These are phyloP conservation scores for Drosophila lacertosa DNA, from an alignment of 1,140 invertebrate genomes.

Conservation along the genomic window DNA sequence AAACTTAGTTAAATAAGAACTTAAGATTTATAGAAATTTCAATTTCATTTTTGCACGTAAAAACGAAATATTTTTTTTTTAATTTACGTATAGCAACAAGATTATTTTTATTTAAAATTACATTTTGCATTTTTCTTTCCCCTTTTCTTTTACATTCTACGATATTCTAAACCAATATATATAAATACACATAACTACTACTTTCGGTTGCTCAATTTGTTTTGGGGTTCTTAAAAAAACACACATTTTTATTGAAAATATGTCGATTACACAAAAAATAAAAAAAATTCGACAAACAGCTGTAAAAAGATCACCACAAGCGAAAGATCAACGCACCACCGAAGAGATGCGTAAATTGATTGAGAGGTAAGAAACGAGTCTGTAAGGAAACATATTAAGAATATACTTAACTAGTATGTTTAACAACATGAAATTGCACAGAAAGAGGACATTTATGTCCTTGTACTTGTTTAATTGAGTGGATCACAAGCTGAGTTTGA, in stretches of 20 bases:
- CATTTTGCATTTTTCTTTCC: constrained; percentile 72
- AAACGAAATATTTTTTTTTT: neutral
- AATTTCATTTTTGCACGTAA: constrained; percentile 24
- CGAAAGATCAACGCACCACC: constrained; percentile 95
- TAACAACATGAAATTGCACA: constrained; percentile 31
- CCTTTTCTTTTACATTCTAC: constrained; percentile 52
- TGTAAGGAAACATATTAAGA: constrained; percentile 16
- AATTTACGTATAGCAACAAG: neutral
- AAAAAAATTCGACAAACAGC: constrained; percentile 58
- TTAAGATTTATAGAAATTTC: neutral
- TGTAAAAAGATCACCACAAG: constrained; percentile 84
- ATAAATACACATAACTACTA: constrained; percentile 24
- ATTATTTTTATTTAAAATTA: constrained; percentile 48
- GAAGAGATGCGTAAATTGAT: constrained; percentile 98
- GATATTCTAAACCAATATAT: constrained; percentile 27
- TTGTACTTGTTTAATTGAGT: neutral
- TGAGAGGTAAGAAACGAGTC: constrained; percentile 90
- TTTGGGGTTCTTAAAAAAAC: constrained; percentile 31
- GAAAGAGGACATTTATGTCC: constrained; percentile 4
- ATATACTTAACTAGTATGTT: neutral
- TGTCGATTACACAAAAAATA: constrained; percentile 43
- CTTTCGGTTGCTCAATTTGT: constrained; percentile 39
- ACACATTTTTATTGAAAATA: constrained; percentile 47
- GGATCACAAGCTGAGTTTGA: too few relatives aligned
- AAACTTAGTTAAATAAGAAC: constrained; percentile 23